These are phyloP conservation scores for Xiphophorus maculatus DNA, from an alignment of 2,113 vertebrate species.

Conservation along the genomic window DNA sequence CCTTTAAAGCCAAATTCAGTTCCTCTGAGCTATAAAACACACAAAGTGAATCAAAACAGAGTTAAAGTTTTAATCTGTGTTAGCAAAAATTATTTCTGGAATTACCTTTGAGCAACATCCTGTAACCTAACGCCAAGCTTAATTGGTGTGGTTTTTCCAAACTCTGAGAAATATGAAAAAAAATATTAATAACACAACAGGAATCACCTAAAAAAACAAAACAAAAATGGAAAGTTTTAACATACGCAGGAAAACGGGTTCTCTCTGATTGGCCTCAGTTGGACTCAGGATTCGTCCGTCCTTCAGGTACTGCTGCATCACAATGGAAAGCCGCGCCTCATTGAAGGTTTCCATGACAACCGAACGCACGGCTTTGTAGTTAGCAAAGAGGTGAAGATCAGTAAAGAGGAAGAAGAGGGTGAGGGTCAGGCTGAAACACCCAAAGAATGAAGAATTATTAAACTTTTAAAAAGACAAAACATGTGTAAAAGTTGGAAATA, in stretches of 20 bases:
- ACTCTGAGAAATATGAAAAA: slow-evolving; percentile 51
- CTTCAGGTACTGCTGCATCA: slow-evolving; percentile 80
- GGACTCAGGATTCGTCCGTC: slow-evolving; percentile 74
- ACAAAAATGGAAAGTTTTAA: background rate
- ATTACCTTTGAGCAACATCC: slow-evolving; percentile 70
- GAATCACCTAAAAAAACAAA: background rate
- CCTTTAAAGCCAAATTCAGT: slow-evolving; percentile 76
- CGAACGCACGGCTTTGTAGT: slow-evolving; percentile 88
- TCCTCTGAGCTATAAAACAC: slow-evolving; percentile 76
- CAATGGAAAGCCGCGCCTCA: slow-evolving; percentile 82
- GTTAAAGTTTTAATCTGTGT: background rate
- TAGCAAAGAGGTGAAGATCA: slow-evolving; percentile 87
- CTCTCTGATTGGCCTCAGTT: slow-evolving; percentile 80
- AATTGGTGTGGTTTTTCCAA: slow-evolving; percentile 54
- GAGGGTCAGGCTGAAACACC: slow-evolving; percentile 81
- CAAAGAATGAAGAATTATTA: background rate
- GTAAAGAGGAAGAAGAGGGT: slow-evolving; percentile 87
- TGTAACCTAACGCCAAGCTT: slow-evolving; percentile 76
- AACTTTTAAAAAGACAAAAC: background rate
- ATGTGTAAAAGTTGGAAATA: background rate
- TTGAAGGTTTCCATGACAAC: slow-evolving; percentile 93
- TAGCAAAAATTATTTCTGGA: background rate
- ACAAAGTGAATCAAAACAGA: background rate
- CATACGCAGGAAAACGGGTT: slow-evolving; percentile 85
- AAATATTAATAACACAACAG: background rate